Conservation (phyloP, 1,140 invertebrate species). For the Papilio polytes region DNA sequence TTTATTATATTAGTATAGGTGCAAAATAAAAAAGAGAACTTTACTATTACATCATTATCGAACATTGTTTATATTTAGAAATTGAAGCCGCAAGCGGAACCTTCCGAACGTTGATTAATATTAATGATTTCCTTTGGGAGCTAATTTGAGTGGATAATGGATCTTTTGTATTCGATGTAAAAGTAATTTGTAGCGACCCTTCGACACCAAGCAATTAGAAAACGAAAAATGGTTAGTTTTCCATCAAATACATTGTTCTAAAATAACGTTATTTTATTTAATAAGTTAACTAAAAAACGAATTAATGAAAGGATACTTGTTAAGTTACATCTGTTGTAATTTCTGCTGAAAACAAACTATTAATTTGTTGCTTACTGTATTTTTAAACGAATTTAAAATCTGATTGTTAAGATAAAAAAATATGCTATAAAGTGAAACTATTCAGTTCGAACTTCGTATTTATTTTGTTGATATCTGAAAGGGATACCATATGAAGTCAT, state of each 20-base stretch:
- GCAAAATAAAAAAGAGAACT: background rate
- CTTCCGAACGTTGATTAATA: conserved; percentile 61
- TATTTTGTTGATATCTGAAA: background rate
- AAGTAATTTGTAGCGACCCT: conserved; percentile 66
- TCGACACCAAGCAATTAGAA: conserved; percentile 59
- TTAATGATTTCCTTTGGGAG: conserved; percentile 66
- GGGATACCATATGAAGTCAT: background rate
- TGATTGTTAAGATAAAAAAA: too few relatives aligned
- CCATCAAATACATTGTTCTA: background rate
- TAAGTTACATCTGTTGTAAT: too few relatives aligned
- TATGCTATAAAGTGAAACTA: conserved; percentile 33
- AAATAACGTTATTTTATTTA: too few relatives aligned
- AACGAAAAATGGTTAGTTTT: conserved; percentile 45
- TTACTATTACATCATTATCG: background rate
- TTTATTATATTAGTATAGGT: too few relatives aligned
- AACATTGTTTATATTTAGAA: conserved; percentile 48
- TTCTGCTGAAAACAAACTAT: too few relatives aligned
- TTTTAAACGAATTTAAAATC: too few relatives aligned
- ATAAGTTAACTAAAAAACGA: background rate
- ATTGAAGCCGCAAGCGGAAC: conserved; percentile 51
- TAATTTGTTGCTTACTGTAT: too few relatives aligned
- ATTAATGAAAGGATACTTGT: too few relatives aligned
- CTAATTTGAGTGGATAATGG: conserved; percentile 74
- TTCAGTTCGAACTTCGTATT: background rate
- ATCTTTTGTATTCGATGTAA: conserved; percentile 71